These are phyloP conservation scores for Brachionus manjavacas DNA, from an alignment of 1,140 invertebrate genomes.

Conservation along the genomic window DNA sequence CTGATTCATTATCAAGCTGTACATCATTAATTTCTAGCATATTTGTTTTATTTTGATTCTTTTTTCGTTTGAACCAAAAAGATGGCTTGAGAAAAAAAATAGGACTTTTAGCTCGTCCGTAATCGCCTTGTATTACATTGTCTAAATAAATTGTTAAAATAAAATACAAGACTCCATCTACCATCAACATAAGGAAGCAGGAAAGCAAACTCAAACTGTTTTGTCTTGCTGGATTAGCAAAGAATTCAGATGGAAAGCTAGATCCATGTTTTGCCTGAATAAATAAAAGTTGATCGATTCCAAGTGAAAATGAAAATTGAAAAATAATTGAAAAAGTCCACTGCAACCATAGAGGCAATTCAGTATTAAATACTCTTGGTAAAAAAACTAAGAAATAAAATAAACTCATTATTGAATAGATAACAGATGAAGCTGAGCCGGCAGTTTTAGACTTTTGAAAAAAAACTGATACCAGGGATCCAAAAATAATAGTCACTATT, in stretches of 20 bases:
- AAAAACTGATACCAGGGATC: background rate
- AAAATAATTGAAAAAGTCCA: background rate
- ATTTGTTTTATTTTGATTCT: background rate
- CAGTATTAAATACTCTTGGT: background rate
- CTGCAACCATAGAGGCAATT: background rate
- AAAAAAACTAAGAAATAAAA: slow-evolving; percentile 14
- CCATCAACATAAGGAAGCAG: slow-evolving; percentile 3
- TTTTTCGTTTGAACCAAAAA: slow-evolving; percentile 56
- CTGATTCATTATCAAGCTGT: slow-evolving; percentile 1
- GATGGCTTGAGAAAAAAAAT: slow-evolving; percentile 16
- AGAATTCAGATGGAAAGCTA: background rate
- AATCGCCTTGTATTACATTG: slow-evolving; percentile 28
- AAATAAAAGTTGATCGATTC: slow-evolving; percentile 10
- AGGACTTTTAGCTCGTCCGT: background rate
- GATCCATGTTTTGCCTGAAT: background rate
- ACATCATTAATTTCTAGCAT: background rate
- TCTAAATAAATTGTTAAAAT: slow-evolving; percentile 39
- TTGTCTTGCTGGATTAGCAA: slow-evolving; percentile 16
- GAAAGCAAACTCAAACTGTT: slow-evolving; percentile 20
- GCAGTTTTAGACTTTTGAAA: slow-evolving; percentile 41
- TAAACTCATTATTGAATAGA: slow-evolving; percentile 21
- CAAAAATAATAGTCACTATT: slow-evolving; percentile 13
- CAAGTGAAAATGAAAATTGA: slow-evolving; percentile 24
- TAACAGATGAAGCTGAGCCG: background rate
- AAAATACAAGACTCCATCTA: slow-evolving; percentile 9